Evolutionary conservation across 2,113 vertebrate genomes (phyloP).

Genomic region (Atractosteus spatula): DNA sequence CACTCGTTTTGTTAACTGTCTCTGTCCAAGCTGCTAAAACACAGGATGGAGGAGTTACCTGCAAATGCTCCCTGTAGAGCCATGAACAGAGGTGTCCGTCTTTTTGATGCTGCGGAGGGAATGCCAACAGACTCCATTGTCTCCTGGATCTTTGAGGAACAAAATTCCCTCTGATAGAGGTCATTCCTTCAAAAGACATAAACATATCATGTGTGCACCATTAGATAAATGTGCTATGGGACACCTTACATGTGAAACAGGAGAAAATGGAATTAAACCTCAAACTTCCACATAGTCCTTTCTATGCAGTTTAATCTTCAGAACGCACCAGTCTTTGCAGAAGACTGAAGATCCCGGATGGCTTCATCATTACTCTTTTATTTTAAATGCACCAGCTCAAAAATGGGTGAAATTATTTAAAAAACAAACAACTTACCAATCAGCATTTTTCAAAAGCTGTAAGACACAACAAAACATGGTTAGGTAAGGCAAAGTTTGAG

Average conservation of each 20-base stretch:
- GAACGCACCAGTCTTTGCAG: too few species aligned
- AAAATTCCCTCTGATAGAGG: constrained; percentile 10
- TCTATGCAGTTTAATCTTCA: too few species aligned
- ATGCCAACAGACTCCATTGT: background rate
- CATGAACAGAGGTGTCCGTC: background rate
- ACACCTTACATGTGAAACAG: background rate
- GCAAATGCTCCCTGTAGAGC: background rate
- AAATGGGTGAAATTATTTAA: too few species aligned
- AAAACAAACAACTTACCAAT: constrained; percentile 18
- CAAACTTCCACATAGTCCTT: too few species aligned
- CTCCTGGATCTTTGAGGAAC: constrained; percentile 14
- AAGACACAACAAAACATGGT: constrained; percentile 2
- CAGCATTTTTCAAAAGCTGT: constrained; percentile 22
- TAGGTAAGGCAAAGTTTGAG: background rate
- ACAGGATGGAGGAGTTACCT: background rate
- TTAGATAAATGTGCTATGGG: background rate
- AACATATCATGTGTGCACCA: background rate
- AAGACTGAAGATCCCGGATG: too few species aligned
- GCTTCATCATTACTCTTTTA: too few species aligned
- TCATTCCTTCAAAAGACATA: constrained; percentile 11
- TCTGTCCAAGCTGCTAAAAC: too few species aligned
- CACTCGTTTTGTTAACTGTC: too few species aligned
- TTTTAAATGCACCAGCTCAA: too few species aligned
- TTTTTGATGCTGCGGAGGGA: background rate
- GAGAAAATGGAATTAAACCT: background rate